Conservation (phyloP, 2,113 vertebrate genomes). For the Dasyprocta punctata region DNA sequence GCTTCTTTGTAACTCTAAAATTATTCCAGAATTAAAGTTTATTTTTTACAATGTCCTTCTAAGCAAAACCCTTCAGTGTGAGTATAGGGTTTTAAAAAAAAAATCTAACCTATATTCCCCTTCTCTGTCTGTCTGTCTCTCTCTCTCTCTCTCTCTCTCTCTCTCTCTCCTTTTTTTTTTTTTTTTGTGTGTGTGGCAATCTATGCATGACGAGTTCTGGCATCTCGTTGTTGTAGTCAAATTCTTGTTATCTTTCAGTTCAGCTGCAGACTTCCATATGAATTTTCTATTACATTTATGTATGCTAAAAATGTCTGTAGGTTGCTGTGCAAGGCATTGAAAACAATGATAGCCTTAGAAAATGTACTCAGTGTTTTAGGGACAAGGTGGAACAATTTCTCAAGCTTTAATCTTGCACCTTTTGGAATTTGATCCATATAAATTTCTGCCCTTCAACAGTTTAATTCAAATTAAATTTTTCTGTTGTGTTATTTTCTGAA, state of each 20-base stretch:
- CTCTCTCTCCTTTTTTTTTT: no score
- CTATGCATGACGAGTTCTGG: background rate
- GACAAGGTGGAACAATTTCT: background rate
- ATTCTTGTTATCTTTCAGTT: background rate
- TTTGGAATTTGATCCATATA: background rate
- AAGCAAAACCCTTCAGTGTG: background rate
- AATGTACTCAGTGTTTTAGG: background rate
- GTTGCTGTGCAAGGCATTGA: no score
- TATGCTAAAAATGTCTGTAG: background rate
- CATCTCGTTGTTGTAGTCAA: background rate
- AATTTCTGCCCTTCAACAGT: background rate
- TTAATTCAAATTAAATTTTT: background rate
- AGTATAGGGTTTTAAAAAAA: background rate
- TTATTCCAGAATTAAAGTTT: background rate
- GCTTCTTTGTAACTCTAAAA: conserved; percentile 22
- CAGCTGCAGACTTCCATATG: background rate
- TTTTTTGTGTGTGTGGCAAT: no score
- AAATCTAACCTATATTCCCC: background rate
- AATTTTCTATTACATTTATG: background rate
- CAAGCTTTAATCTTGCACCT: background rate
- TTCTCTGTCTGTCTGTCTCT: no score
- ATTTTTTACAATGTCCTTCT: background rate
- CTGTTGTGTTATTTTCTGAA: background rate
- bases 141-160: no score
- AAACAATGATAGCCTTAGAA: no score